Percentiles rank a stretch among this genome's conserved stretches.
phyloP scores from a whole-genome alignment of 2,797 vertebrate genomes.

The Sebastes dallii region DNA sequence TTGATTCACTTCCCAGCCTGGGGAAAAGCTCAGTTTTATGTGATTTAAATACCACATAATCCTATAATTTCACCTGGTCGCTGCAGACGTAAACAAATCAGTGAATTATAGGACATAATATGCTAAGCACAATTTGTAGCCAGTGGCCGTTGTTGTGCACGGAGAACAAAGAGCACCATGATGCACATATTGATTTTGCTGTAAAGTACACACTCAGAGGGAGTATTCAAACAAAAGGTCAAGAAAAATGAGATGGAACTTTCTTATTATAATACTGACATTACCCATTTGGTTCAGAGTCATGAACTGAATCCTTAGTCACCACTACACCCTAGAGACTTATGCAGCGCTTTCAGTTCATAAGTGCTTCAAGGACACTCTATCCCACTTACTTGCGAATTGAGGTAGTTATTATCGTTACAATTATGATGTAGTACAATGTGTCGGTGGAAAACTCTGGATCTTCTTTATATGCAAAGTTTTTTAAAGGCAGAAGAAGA shows the following conservation, averaged over 20 bases:
- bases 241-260: conserved; percentile 65
- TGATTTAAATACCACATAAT: conserved; percentile 39
- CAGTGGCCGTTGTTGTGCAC: conserved; percentile 45
- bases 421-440: neutral
- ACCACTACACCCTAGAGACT: conserved; percentile 17
- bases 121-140: conserved; percentile 43
- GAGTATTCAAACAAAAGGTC: conserved; percentile 74
- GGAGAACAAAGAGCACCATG: conserved; percentile 46
- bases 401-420: conserved; percentile 12
- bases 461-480: conserved; percentile 2
- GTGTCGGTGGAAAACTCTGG: conserved; percentile 5
- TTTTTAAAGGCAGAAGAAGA: neutral
- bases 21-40: conserved; percentile 21
- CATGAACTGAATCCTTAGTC: conserved; percentile 47
- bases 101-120: conserved; percentile 14
- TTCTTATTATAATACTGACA: conserved; percentile 66
- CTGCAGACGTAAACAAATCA: conserved; percentile 34
- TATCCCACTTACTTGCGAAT: conserved; percentile 8
- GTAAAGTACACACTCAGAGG: conserved; percentile 62
- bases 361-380: conserved; percentile 43
- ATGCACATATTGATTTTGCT: conserved; percentile 72
- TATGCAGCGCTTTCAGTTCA: conserved; percentile 32
- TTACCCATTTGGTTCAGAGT: conserved; percentile 50
- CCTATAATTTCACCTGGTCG: conserved; percentile 31
- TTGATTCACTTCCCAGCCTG: conserved; percentile 43